Evolutionary conservation across 1,140 invertebrate genomes (phyloP).

Genomic region (Drosophila miranda): DNA sequence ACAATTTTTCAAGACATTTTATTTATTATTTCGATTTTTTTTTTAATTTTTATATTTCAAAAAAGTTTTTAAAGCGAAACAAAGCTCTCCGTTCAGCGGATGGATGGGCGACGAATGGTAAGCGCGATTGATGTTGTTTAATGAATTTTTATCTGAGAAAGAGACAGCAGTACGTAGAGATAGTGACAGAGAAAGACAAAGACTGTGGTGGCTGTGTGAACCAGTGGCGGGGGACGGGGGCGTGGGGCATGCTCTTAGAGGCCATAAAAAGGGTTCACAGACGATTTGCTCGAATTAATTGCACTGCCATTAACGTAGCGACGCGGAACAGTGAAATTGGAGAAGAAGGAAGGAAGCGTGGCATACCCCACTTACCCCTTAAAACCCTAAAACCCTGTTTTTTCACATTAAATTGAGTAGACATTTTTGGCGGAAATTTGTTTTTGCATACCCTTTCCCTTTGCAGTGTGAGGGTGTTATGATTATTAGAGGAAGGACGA

Average conservation of each 20-base stretch:
- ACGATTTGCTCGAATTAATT: slow-evolving; percentile 81
- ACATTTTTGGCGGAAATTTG: slow-evolving; percentile 76
- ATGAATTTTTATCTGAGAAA: slow-evolving; percentile 72
- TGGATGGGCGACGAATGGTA: too few relatives aligned
- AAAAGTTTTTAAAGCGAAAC: too few relatives aligned
- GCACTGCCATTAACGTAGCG: slow-evolving; percentile 75
- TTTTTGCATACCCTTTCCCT: slow-evolving; percentile 68
- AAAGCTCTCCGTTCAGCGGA: too few relatives aligned
- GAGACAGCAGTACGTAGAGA: neutral
- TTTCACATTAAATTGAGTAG: slow-evolving; percentile 32
- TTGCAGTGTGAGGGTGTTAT: slow-evolving; percentile 27
- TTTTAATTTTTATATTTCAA: too few relatives aligned
- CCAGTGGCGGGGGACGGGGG: neutral
- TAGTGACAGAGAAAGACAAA: slow-evolving; percentile 3
- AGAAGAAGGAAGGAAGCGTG: slow-evolving; percentile 15
- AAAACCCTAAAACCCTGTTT: slow-evolving; percentile 23
- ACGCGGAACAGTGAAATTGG: slow-evolving; percentile 30
- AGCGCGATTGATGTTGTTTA: slow-evolving; percentile 47
- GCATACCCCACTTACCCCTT: neutral
- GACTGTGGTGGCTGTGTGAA: slow-evolving; percentile 5
- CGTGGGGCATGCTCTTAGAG: slow-evolving; percentile 21
- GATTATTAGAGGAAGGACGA: too few relatives aligned
- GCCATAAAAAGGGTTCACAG: slow-evolving; percentile 80
- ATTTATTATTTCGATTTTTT: too few relatives aligned
- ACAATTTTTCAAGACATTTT: too few relatives aligned